These are phyloP conservation scores for Clarias pachynema DNA, from an alignment of 2,797 vertebrate species.

Conservation along the genomic window DNA sequence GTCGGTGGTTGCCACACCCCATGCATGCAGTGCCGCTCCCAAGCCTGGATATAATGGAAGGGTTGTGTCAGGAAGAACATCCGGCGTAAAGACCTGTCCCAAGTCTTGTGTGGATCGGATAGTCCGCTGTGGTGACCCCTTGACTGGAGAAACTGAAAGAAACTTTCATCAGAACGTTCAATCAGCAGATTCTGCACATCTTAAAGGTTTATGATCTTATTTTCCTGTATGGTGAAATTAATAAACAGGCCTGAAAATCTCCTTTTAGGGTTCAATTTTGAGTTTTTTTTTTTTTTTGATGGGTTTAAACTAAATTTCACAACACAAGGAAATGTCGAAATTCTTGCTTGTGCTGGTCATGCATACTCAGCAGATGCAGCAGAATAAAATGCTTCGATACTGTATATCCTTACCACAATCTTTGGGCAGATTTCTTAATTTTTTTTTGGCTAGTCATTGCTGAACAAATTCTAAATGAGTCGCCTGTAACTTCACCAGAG, in stretches of 20 bases:
- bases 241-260: not conserved
- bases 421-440: not conserved
- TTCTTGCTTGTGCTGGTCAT: not conserved
- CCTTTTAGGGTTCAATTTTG: not conserved
- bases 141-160: no score
- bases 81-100: no score
- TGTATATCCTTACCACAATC: not conserved
- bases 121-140: no score
- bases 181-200: not conserved
- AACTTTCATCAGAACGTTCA: no score
- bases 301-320: not conserved
- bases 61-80: no score
- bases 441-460: not conserved
- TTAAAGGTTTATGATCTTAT: not conserved
- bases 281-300: not conserved
- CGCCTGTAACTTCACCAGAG: slow-evolving; percentile 5
- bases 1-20: no score
- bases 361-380: not conserved
- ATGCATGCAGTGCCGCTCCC: no score
- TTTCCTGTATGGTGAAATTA: not conserved
- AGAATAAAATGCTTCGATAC: not conserved
- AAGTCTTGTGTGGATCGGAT: no score
- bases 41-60: no score
- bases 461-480: slow-evolving; percentile 12
- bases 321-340: not conserved